Evolutionary conservation across 2,113 vertebrate species (phyloP), one percentile per base, ranked within the genome.

Genomic region (Carassius auratus): DNA sequence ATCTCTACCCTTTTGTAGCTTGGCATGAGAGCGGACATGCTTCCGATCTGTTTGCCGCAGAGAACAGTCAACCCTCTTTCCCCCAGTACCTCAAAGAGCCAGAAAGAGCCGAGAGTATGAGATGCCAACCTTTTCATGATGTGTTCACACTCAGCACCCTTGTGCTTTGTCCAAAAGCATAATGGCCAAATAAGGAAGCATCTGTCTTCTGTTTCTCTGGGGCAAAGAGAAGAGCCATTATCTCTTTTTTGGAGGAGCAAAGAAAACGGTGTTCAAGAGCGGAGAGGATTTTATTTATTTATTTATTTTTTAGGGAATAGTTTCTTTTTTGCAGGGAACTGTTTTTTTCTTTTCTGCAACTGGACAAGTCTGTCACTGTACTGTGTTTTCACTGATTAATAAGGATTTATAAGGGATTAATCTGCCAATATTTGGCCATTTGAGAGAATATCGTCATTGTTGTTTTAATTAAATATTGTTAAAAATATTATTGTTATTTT

Each of bases 121-220:
- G 88, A 87, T 94, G 92, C 92, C 93, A 92, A 86, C 66, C 85
- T 89, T 55, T 88, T 87, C 50, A 66, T 81, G 52, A 78, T 48
- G 61, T 86, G 90, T 91, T 93, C 90, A 91, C 88, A 80, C 83
- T 85, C 57, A 69, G 45, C 73, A 81, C 75, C 76, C 68, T 85
- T 74, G 78, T 59, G 13, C 45, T 73, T n/a, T 86, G 83, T 90
- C 87, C 81, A 73, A 89, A 78, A 62, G 83, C 59, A 52, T 87
- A 85, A 87, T 92, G 86, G 83, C 92, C 92, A 93, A 94, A 94
- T 93, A 93, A 94, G 93, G 93, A 93, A 92, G 87, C 91, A 88
- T 90, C 90, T 92, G 92, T 89, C 92, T 89, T 89, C 50, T 33
- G 55, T 84, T 30, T 83, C 59, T 85, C 68, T 2, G 45, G 8